Base-by-base conservation (phyloP, 2,113 vertebrate genomes). In the Mandrillus leucophaeus region DNA sequence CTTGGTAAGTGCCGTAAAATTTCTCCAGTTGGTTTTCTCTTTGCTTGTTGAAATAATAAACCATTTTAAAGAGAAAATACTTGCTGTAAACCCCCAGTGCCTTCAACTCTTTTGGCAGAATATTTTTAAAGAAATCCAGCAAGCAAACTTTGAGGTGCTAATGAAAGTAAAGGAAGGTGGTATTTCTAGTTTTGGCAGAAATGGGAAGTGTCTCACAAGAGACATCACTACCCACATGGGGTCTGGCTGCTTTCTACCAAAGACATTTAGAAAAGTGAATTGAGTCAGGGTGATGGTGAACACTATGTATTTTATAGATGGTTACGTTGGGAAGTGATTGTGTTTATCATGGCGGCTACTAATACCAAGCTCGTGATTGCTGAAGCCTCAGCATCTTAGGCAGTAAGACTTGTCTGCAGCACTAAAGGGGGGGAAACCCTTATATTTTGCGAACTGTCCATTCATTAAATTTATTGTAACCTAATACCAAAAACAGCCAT, bases 81-180 rank as follows among this genome's bases (percentile, higher is more conserved):
- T 76, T 97, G 90, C 97, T 97, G 0, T 94, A 97, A 64, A 96
- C 91, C 81, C 94, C 95, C 97, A 96, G 97, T 98, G 97, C 97
- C 97, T 98, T 98, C 93, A 97, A 95, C 66, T 97, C 94, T 90
- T 79, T 68, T 76, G 82, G 95, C 95, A 73, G 78, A 97, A 93
- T 18, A 93, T 61, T 64, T 90, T 96, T 86, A 59, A 72, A 89
- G 82, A 48, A 81, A 55, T 30, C 20, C 55, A 96, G 88, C 85
- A 90, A 85, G 76, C 79, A 79, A 66, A 95, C 22, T 93, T 38
- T 92, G 76, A 96, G 97, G 97, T 98, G 98, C 97, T 98, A 97
- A 92, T 45, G 64, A 90, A 93, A 95, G 59, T 48, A 23, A 88
- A 87, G 43, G 45, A 59, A 82, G 68, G 25, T 17, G 52, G 64